Evolutionary conservation across 2,113 vertebrate species (phyloP), one percentile per base, ranked within the genome.

Genomic region (Strigops habroptila): DNA sequence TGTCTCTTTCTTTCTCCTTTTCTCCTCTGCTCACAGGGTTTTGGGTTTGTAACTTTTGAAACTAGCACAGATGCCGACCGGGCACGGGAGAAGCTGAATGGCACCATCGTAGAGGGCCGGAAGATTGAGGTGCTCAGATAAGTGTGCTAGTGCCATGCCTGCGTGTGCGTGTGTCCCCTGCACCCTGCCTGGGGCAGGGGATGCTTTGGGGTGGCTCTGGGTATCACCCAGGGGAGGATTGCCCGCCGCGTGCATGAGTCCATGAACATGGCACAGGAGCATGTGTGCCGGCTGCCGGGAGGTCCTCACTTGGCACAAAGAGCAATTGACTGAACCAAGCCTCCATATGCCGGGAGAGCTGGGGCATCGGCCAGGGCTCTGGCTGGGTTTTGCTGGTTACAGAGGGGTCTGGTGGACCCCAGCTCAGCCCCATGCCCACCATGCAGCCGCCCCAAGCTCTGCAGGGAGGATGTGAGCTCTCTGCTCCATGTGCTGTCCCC

Each of bases 41-140:
- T 98, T 98, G 98, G 98, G 98, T 99, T 99, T 99, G 99, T 99
- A 98, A 99, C 99, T 98, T 99, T 99, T 98, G 99, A 99, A 98
- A 99, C 99, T 97, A 99, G 99, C 98, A 98, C 98, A 98, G 99
- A 99, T 96, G 99, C 99, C 85, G 99, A 99, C 98, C 99, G 98
- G 96, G 99, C 99, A 93, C 99, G 99, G 98, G 99, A 99, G 98
- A 99, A 99, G 98, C 99, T 99, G 98, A 99, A 99, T 95, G 99
- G 99, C 98, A 99, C 99, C 98, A 99, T 99, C 98, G 99, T 99
- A 98, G 99, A 99, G 98, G 99, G 99, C 98, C 99, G 99, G 98
- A 99, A 99, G 98, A 99, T 99, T 97, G 99, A 99, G 99, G 99
- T 99, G 99, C 99, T 98, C 97, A 98, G 97, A 98, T 98, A 98